Evolutionary conservation across 2,888 invertebrate species (phyloP).

Genomic region (Phrixothrix hirtus): DNA sequence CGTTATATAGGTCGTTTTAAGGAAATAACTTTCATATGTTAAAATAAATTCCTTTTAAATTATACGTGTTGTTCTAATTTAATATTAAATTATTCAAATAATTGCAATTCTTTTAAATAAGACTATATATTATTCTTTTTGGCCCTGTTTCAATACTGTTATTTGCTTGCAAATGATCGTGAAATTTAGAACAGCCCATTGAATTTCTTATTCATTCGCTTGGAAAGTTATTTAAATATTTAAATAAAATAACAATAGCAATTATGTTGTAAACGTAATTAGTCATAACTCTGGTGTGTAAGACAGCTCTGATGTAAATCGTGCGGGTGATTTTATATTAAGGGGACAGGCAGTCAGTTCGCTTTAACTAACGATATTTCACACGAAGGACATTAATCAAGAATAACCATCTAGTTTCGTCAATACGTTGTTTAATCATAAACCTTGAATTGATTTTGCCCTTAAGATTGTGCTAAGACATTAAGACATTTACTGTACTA

Average conservation of each 20-base stretch:
- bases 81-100: slow-evolving; percentile 4
- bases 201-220: slow-evolving; percentile 3
- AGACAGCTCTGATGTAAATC: not conserved
- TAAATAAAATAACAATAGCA: not conserved
- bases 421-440: too few relatives aligned
- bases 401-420: too few relatives aligned
- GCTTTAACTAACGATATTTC: too few relatives aligned
- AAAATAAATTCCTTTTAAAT: slow-evolving; percentile 4
- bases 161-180: slow-evolving; percentile 7
- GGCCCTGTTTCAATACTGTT: slow-evolving; percentile 9
- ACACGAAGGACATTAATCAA: not conserved
- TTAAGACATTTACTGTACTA: too few relatives aligned
- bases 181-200: slow-evolving; percentile 6
- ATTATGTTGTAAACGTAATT: not conserved
- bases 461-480: too few relatives aligned
- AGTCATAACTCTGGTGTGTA: too few relatives aligned
- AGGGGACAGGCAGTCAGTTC: too few relatives aligned
- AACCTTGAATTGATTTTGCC: too few relatives aligned
- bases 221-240: slow-evolving; percentile 2
- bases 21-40: slow-evolving; percentile 15
- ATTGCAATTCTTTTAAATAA: slow-evolving; percentile 6
- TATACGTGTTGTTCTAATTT: slow-evolving; percentile 1
- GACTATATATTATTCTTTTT: slow-evolving; percentile 1
- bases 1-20: slow-evolving; percentile 14
- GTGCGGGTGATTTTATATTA: too few relatives aligned